These are phyloP conservation scores for Agriopis marginaria DNA, from an alignment of 2,888 invertebrate species.

Conservation along the genomic window DNA sequence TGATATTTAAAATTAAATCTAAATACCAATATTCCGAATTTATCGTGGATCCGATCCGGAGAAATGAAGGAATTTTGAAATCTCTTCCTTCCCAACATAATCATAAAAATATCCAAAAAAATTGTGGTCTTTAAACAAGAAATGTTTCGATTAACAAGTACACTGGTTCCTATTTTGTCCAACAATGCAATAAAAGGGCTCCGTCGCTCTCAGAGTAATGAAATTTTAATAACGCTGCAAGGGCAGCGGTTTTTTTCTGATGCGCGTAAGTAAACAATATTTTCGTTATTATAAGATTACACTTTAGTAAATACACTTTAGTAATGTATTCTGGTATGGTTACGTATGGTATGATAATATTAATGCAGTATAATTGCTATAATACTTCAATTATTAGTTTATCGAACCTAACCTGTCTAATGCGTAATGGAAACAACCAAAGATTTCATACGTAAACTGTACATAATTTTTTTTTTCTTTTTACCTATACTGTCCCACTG, in stretches of 20 bases:
- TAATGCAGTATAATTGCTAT: neutral
- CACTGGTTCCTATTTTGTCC: constrained; percentile 57
- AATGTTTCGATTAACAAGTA: constrained; percentile 75
- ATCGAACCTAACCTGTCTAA: constrained; percentile 4
- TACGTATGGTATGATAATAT: neutral
- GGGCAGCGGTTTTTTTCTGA: constrained; percentile 62
- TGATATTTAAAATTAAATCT: too few species aligned
- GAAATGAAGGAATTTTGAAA: neutral
- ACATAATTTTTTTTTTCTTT: too few species aligned
- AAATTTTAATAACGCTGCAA: constrained; percentile 57
- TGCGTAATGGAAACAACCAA: neutral
- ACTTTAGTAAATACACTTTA: too few species aligned
- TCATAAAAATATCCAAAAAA: constrained; percentile 6
- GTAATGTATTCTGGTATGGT: neutral
- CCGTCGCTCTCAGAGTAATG: constrained; percentile 53
- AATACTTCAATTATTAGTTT: neutral
- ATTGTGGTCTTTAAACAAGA: constrained; percentile 35
- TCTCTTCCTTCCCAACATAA: too few species aligned
- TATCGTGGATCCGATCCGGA: too few species aligned
- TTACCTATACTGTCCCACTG: too few species aligned
- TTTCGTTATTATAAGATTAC: neutral
- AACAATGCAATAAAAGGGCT: constrained; percentile 58
- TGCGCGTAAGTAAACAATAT: constrained; percentile 60
- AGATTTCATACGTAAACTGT: too few species aligned
- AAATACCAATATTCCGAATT: too few species aligned